Base-by-base conservation (phyloP, 2,113 vertebrate genomes). In the Sceloporus undulatus region DNA sequence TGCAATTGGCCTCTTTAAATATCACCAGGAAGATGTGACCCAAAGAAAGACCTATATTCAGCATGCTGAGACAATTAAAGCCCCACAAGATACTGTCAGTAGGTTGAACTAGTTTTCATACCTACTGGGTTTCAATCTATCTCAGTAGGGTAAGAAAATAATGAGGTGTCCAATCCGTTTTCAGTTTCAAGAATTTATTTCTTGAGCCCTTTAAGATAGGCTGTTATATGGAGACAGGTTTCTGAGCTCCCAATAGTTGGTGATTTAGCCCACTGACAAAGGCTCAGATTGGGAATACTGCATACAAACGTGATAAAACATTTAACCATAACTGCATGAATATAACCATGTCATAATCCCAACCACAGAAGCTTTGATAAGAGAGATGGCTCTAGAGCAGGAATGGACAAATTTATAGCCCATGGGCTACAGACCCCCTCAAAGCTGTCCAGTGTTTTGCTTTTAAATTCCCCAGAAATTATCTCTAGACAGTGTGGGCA, bases 61-160 rank as follows among this genome's bases (percentile, higher is more conserved):
- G 78, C 80, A 85, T 85, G 87, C 89, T 68, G 91, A 66, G 76
- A 88, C 88, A 79, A 62, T 9, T 66, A 92, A 80, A 0, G 9
- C 25, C 74, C 84, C 2, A 3, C 90, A 86, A 85, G 34, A 16
- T 85, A 82, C 75, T 25, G 25, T 2, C 38, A 78, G 62, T n/a
- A 48, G 38, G 18, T 71, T 59, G 75, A 76, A 42, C 76, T 6
- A 23, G 73, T 3, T 19, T 54, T 29, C 75, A 34, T 90, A 89
- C 76, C 89, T 89, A 90, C 88, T 16, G 0, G 10, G 34, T 79
- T n/a, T 34, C 34, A 76, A 7, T 0, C 0, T 1, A 2, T 40
- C 90, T 86, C 14, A 0, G 9, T 87, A 87, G 5, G 19, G 16
- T 1, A 2, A 21, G 73, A 52, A 8, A 29, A 29, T 3, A 0